These are phyloP conservation scores for Clarias platycephalus DNA, from an alignment of 2,797 vertebrate species.

Conservation along the genomic window DNA sequence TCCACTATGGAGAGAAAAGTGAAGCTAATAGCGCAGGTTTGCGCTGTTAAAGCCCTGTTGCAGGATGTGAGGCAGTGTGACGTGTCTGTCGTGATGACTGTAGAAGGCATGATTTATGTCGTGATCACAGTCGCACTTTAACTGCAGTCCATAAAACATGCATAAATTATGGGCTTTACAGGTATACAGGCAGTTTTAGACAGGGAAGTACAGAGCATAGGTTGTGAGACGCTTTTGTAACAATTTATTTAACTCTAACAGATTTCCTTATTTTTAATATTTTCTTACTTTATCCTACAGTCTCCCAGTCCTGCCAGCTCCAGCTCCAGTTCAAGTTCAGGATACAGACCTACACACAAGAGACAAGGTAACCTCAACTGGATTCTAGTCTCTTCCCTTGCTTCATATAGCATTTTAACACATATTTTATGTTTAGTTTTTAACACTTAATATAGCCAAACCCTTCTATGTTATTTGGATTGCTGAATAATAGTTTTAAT, in stretches of 20 bases:
- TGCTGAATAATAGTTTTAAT: background rate
- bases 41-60: slow-evolving; percentile 29
- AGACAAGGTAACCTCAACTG: slow-evolving; percentile 74
- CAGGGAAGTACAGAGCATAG: too few relatives aligned
- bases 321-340: slow-evolving; percentile 81
- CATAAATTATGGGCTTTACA: background rate
- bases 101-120: slow-evolving; percentile 3
- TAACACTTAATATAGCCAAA: background rate
- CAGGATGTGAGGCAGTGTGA: background rate
- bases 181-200: slow-evolving; percentile 10
- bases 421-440: background rate
- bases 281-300: slow-evolving; percentile 60
- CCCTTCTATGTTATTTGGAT: background rate
- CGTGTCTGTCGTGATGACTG: background rate
- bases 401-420: background rate
- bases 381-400: background rate
- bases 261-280: background rate
- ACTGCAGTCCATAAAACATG: slow-evolving; percentile 8
- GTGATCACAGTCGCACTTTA: background rate
- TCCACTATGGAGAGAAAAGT: slow-evolving; percentile 53
- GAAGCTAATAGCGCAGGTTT: slow-evolving; percentile 35
- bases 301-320: slow-evolving; percentile 93
- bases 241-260: background rate
- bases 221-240: background rate
- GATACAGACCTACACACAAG: slow-evolving; percentile 78